Percentiles rank a stretch among this genome's conserved stretches.
These are phyloP conservation scores for Subacronicta megacephala DNA, from an alignment of 2,888 invertebrate species.

Conservation along the genomic window DNA sequence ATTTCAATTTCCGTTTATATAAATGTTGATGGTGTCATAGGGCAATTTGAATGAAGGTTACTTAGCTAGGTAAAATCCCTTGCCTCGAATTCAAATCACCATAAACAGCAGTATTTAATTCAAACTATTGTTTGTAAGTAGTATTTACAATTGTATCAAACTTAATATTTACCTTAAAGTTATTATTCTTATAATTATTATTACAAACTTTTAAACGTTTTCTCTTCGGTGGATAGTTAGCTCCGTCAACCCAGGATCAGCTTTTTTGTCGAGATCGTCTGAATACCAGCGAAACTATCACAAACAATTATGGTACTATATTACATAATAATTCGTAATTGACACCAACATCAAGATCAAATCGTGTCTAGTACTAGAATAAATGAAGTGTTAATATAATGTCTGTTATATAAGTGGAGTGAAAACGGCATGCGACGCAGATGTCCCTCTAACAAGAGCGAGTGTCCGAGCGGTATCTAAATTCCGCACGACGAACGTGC, in stretches of 20 bases:
- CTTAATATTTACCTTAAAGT: too few relatives aligned
- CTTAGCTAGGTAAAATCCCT: constrained; percentile 1
- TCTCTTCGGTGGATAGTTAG: too few relatives aligned
- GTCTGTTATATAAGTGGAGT: constrained; percentile 62
- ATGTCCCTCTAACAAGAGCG: constrained; percentile 80
- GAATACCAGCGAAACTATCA: background rate
- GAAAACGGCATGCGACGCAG: constrained; percentile 76
- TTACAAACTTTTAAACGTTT: too few relatives aligned
- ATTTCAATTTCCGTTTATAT: constrained; percentile 27
- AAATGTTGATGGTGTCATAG: constrained; percentile 1
- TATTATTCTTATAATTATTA: too few relatives aligned
- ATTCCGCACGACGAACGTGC: constrained; percentile 75
- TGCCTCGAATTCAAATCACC: background rate
- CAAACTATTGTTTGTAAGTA: too few relatives aligned
- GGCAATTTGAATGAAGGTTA: background rate
- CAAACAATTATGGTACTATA: constrained; percentile 7
- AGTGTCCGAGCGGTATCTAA: constrained; percentile 80
- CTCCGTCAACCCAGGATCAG: too few relatives aligned
- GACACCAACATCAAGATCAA: constrained; percentile 29
- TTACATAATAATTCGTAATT: constrained; percentile 27
- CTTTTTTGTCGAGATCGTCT: too few relatives aligned
- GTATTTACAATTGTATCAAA: too few relatives aligned
- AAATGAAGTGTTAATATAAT: constrained; percentile 53
- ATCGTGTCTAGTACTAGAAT: constrained; percentile 35
- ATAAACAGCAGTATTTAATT: too few relatives aligned